Evolutionary conservation across 2,797 vertebrate genomes (phyloP).

Genomic region (Garrulus glandarius): DNA sequence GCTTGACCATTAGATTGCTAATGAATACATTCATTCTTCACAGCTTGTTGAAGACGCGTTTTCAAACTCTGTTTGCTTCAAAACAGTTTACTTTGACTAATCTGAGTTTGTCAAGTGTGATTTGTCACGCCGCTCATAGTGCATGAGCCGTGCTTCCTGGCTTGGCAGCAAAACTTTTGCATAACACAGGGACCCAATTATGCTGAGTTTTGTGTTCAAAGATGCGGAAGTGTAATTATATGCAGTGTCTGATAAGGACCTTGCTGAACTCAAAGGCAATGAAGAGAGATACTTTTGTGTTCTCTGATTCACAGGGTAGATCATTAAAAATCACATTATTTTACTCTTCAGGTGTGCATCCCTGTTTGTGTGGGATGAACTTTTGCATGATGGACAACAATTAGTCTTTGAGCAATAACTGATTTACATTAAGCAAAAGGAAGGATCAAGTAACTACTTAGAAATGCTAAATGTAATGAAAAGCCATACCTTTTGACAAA

Average conservation of each 20-base stretch:
- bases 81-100: background rate
- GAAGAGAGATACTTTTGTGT: background rate
- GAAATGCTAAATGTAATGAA: background rate
- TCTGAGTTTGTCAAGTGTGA: background rate
- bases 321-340: background rate
- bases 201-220: background rate
- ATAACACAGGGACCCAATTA: background rate
- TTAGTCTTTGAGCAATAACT: background rate
- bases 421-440: background rate
- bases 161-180: background rate
- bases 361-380: background rate
- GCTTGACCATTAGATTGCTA: background rate
- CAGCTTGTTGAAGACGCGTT: background rate
- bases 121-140: background rate
- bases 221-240: background rate
- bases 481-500: background rate
- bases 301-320: background rate
- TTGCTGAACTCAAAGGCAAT: background rate
- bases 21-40: slow-evolving; percentile 34
- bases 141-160: background rate
- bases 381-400: background rate
- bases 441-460: background rate
- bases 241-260: background rate
- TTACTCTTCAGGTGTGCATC: background rate
- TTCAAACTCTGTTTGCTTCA: background rate